A percentile compares a stretch with the other conserved stretches of the same genome.
These are phyloP conservation scores for Lasioglossum zephyrum DNA, from an alignment of 2,888 invertebrate species.

Conservation along the genomic window DNA sequence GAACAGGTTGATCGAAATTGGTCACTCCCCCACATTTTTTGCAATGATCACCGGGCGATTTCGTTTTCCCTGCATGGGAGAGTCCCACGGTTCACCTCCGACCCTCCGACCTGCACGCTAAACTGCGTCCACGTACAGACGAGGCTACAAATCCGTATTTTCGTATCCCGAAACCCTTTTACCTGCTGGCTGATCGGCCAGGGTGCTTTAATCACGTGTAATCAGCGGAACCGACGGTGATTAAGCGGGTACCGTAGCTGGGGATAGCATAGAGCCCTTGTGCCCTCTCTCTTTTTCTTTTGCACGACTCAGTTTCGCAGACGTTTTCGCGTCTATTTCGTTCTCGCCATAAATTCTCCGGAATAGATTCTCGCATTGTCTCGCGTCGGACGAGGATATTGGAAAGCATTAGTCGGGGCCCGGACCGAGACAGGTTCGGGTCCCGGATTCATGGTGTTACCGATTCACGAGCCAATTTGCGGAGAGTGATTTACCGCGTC, in stretches of 20 bases:
- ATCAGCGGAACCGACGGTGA: constrained; percentile 37
- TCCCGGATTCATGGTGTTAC: constrained; percentile 29
- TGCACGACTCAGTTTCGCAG: not conserved
- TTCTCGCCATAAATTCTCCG: not conserved
- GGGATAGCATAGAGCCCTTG: not conserved
- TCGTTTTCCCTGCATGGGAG: constrained; percentile 76
- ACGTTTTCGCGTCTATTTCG: not conserved
- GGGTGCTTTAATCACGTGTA: constrained; percentile 37
- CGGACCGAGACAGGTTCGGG: not conserved
- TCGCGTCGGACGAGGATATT: not conserved
- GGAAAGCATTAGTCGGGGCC: constrained; percentile 6
- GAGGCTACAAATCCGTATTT: constrained; percentile 44
- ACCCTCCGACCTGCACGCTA: constrained; percentile 68
- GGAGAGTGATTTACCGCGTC: constrained; percentile 52
- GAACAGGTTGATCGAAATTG: not conserved
- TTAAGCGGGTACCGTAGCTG: constrained; percentile 5
- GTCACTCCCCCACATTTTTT: not conserved
- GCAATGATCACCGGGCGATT: not conserved
- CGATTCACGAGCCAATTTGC: constrained; percentile 59
- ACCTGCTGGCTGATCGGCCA: constrained; percentile 11
- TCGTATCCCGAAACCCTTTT: constrained; percentile 50
- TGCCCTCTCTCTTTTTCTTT: not conserved
- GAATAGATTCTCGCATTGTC: constrained; percentile 1
- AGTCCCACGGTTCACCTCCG: constrained; percentile 80
- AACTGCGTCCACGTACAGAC: constrained; percentile 42